phyloP scores from a whole-genome alignment of 2,113 vertebrate species.

The Pipra filicauda region DNA sequence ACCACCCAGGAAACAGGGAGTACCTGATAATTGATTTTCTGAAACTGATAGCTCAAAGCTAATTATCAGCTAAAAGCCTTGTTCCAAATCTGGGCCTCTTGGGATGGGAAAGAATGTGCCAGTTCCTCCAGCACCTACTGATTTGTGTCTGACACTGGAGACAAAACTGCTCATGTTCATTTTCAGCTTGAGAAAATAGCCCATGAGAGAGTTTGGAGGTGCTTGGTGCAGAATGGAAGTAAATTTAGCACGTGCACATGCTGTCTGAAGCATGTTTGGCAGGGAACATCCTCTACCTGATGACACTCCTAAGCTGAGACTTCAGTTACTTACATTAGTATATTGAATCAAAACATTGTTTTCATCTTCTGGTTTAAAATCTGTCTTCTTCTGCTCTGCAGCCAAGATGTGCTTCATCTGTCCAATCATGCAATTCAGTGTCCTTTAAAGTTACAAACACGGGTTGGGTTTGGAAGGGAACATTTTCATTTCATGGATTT shows the following conservation, averaged over 20 bases:
- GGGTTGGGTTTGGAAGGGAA: background rate
- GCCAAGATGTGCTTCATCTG: constrained; percentile 97
- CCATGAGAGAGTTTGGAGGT: background rate
- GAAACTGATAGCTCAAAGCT: background rate
- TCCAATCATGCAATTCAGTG: constrained; percentile 97
- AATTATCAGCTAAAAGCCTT: background rate
- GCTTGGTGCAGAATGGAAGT: background rate
- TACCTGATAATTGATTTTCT: background rate
- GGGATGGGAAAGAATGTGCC: background rate
- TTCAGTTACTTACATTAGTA: constrained; percentile 85
- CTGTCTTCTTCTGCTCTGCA: constrained; percentile 97
- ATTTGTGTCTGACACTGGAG: background rate
- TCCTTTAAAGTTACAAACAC: constrained; percentile 78
- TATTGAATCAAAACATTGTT: constrained; percentile 98
- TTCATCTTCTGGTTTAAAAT: constrained; percentile 98
- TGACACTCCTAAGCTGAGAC: background rate
- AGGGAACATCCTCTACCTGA: background rate
- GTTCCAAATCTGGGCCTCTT: background rate
- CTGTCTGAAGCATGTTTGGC: background rate
- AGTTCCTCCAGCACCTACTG: background rate
- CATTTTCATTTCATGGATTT: background rate
- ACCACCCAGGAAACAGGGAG: background rate
- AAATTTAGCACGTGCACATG: background rate
- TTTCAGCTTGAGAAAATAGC: background rate
- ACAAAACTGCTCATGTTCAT: background rate